These are phyloP conservation scores for Pelvicachromis taeniatus DNA, from an alignment of 2,113 vertebrate genomes.

Conservation along the genomic window DNA sequence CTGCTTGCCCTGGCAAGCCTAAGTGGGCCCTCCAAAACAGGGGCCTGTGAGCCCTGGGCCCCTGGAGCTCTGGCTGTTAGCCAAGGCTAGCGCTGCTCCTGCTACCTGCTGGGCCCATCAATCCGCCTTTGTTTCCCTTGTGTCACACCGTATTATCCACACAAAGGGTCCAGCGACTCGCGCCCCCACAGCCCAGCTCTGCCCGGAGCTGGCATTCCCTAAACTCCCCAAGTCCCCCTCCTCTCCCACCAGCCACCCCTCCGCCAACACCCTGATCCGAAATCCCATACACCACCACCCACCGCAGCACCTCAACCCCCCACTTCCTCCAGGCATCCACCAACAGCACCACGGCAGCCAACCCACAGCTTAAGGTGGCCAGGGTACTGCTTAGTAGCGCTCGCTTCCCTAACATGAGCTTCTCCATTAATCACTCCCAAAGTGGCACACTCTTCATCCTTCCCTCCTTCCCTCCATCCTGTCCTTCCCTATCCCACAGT, in stretches of 20 bases:
- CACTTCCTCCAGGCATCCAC: conserved; percentile 40
- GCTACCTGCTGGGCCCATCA: conserved; percentile 99
- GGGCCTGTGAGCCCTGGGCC: conserved; percentile 70
- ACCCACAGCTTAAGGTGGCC: conserved; percentile 5
- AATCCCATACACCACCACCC: conserved; percentile 63
- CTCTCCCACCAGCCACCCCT: conserved; percentile 54
- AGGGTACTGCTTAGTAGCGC: conserved; percentile 58
- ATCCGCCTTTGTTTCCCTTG: conserved; percentile 94
- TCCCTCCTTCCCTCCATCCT: neutral
- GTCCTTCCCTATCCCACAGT: conserved; percentile 43
- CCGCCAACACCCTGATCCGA: conserved; percentile 61
- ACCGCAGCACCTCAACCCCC: conserved; percentile 23
- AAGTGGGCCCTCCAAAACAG: conserved; percentile 70
- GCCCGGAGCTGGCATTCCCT: conserved; percentile 92
- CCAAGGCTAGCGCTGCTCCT: conserved; percentile 77
- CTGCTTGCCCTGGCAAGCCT: conserved; percentile 60
- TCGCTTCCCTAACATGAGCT: neutral
- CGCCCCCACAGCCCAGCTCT: conserved; percentile 82
- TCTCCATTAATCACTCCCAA: conserved; percentile 33
- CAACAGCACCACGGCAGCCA: conserved; percentile 16
- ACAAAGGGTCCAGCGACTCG: conserved; percentile 89
- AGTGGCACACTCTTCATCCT: conserved; percentile 14
- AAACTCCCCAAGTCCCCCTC: conserved; percentile 70
- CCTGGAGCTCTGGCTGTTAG: conserved; percentile 71
- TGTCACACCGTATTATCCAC: conserved; percentile 97